A percentile compares a stretch with the other conserved stretches of the same genome.
Evolutionary conservation across 2,888 invertebrate species (phyloP).

Genomic region (Yponomeuta evonymella): DNA sequence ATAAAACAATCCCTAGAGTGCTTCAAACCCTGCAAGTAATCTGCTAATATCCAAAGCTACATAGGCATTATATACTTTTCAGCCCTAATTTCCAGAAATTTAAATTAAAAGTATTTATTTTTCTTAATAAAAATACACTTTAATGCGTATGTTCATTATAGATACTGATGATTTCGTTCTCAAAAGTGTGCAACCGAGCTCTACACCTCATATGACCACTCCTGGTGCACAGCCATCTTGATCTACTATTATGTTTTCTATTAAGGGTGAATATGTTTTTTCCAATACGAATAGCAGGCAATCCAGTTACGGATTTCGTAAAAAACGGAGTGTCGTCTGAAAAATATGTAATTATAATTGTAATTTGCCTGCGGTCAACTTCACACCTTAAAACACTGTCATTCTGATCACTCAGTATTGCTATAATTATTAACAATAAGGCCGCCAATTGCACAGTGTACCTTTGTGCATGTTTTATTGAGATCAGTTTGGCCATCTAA

Average conservation of each 20-base stretch:
- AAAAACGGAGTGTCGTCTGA: not conserved
- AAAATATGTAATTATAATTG: not conserved
- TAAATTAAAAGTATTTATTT: too few relatives aligned
- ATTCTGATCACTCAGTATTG: too few relatives aligned
- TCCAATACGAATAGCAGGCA: not conserved
- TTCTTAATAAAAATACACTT: not conserved
- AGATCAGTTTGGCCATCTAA: too few relatives aligned
- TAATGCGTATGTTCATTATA: slow-evolving; percentile 14
- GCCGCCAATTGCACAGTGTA: too few relatives aligned
- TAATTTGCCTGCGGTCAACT: not conserved
- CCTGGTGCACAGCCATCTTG: not conserved
- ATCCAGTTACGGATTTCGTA: not conserved
- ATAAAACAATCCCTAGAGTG: too few relatives aligned
- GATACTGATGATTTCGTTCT: not conserved
- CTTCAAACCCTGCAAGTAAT: too few relatives aligned
- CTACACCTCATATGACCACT: not conserved
- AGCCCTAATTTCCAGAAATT: too few relatives aligned
- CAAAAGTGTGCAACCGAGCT: slow-evolving; percentile 3
- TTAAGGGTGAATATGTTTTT: not conserved
- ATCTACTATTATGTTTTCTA: not conserved
- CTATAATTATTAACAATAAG: too few relatives aligned
- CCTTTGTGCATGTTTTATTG: too few relatives aligned
- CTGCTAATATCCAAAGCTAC: too few relatives aligned
- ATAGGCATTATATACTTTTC: too few relatives aligned
- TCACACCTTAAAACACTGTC: too few relatives aligned